Evolutionary conservation across 2,113 vertebrate species (phyloP), one percentile per base, ranked within the genome.

Genomic region (Rhagologus leucostigma): DNA sequence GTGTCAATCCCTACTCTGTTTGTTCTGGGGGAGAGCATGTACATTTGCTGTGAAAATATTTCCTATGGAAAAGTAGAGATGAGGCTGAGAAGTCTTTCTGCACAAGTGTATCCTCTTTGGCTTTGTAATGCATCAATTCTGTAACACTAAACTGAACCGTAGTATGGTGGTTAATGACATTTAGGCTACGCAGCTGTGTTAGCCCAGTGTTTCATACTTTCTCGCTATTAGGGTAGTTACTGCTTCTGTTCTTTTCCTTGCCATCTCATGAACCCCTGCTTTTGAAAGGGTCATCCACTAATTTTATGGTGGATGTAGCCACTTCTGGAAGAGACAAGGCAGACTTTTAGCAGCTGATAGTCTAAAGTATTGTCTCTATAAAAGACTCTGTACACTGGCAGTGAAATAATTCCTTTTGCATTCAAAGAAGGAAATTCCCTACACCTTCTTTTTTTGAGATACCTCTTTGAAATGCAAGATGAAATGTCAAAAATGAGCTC

Each of bases 81-180:
- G 2, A 41, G 39, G 17, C 39, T 80, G 50, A 26, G 30, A 85
- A 88, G 18, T 42, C 46, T 80, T 88, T 74, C 68, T 65, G 26
- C 9, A 5, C 33, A 20, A 13, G 10, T 26, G 42, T 63, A 7
- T 50, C 55, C 29, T 62, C 29, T 62, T 30, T 65, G 53, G 59
- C 46, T 80, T 64, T 49, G 26, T 33, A 24, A 22, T 50, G 37
- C 24, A 7, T 32, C 22, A 47, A 2, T 59, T 42, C 17, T 63
- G 30, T 29, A 37, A 62, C 23, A 8, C 21, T 59, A 26, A 39
- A 39, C 39, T 67, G 24, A 76, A 18, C 57, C 55, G 64, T 20
- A 35, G 29, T 2, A 4, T 0, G 0, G 8, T 65, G 35, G 16
- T 55, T 59, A 67, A 63, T 26, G 47, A 71, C 55, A 55, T 52